Conservation (phyloP, 1,140 invertebrate species). For the Drosophila yakuba region DNA sequence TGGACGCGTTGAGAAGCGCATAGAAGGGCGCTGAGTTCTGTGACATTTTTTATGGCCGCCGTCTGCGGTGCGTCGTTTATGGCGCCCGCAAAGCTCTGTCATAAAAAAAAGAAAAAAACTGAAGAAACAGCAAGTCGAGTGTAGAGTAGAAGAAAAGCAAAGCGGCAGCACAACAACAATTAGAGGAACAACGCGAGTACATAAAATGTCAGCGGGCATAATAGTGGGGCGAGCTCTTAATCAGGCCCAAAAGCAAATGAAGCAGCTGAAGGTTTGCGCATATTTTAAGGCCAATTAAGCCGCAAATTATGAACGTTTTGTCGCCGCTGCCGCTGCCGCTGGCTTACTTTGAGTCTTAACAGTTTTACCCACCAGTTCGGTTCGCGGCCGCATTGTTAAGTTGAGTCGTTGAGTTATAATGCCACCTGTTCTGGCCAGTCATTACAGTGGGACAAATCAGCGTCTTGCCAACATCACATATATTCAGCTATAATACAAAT, state of each 20-base stretch:
- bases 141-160: background rate
- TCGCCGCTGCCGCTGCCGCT: conserved; percentile 37
- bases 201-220: conserved; percentile 30
- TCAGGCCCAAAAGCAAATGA: conserved; percentile 31
- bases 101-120: conserved; percentile 2
- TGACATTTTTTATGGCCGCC: background rate
- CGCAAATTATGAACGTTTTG: conserved; percentile 68
- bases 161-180: conserved; percentile 7
- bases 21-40: background rate
- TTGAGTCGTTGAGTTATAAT: conserved; percentile 12
- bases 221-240: conserved; percentile 14
- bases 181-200: conserved; percentile 1
- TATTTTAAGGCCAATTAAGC: conserved; percentile 75
- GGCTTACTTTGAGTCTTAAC: conserved; percentile 39
- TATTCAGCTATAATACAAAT: background rate
- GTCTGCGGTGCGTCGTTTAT: background rate
- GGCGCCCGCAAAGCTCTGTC: conserved; percentile 1
- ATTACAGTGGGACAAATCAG: conserved; percentile 16
- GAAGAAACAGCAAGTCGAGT: background rate
- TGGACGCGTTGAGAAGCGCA: conserved; percentile 1
- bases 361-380: conserved; percentile 18
- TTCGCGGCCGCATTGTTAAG: background rate
- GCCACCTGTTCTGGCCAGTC: conserved; percentile 34
- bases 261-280: conserved; percentile 40
- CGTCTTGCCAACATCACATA: too few species aligned